These are phyloP conservation scores for Eugnorisma glareosa DNA, from an alignment of 2,888 invertebrate genomes.

Conservation along the genomic window DNA sequence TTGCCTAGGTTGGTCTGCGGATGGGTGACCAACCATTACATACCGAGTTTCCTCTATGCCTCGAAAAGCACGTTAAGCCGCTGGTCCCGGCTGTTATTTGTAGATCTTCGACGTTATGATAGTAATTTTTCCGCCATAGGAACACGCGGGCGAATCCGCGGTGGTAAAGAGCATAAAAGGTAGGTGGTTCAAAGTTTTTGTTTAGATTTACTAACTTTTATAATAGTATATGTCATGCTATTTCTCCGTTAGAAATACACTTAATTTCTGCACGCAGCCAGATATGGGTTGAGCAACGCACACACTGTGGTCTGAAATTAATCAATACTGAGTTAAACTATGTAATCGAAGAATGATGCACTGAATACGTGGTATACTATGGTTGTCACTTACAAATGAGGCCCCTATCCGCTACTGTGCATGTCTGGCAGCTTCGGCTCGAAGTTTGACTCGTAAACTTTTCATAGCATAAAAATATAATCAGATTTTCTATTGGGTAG, in stretches of 20 bases:
- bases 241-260: not conserved
- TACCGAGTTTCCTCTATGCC: too few relatives aligned
- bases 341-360: too few relatives aligned
- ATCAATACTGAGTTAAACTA: not conserved
- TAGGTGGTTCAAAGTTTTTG: not conserved
- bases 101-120: not conserved
- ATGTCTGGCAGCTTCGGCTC: too few relatives aligned
- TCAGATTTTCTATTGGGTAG: not conserved
- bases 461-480: not conserved
- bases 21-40: too few relatives aligned
- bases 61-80: too few relatives aligned
- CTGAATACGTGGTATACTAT: too few relatives aligned
- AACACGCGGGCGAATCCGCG: not conserved
- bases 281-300: not conserved
- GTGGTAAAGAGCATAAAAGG: not conserved
- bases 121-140: not conserved
- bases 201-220: not conserved
- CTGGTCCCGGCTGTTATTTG: too few relatives aligned
- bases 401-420: too few relatives aligned
- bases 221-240: not conserved
- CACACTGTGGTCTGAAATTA: not conserved
- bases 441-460: not conserved
- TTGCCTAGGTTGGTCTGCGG: not conserved
- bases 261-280: conserved; percentile 8
- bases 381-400: too few relatives aligned